Evolutionary conservation across 2,113 vertebrate genomes (phyloP).

Genomic region (Lepisosteus osseus): DNA sequence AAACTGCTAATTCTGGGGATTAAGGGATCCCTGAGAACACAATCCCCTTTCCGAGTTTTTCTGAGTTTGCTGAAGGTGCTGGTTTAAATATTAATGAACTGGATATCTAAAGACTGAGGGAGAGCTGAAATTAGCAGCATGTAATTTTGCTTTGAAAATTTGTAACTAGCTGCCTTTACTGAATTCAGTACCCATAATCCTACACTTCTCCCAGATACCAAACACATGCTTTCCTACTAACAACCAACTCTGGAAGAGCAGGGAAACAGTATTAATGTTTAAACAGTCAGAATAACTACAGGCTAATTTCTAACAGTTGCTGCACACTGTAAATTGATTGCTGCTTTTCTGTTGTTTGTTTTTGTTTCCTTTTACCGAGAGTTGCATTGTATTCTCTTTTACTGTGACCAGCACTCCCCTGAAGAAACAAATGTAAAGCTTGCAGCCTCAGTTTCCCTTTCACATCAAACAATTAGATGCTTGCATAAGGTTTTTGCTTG

Average conservation of each 20-base stretch:
- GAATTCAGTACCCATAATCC: background rate
- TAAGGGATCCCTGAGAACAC: conserved; percentile 52
- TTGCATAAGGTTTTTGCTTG: no score
- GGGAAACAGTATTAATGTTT: conserved; percentile 44
- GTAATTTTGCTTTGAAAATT: conserved; percentile 31
- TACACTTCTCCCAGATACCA: background rate
- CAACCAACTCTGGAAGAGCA: conserved; percentile 18
- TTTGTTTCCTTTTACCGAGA: background rate
- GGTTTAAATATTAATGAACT: conserved; percentile 52
- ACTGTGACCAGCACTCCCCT: background rate
- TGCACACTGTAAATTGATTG: conserved; percentile 21
- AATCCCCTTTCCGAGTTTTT: conserved; percentile 48
- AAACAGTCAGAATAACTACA: conserved; percentile 44
- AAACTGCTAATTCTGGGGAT: conserved; percentile 54
- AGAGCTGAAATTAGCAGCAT: conserved; percentile 39
- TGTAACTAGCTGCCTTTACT: conserved; percentile 7
- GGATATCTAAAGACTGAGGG: conserved; percentile 29
- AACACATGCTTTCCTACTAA: background rate
- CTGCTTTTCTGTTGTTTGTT: background rate
- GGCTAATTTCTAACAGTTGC: conserved; percentile 39
- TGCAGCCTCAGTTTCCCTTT: no score
- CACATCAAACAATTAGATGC: no score
- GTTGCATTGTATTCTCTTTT: background rate
- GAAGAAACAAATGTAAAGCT: no score
- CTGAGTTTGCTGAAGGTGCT: conserved; percentile 46